A percentile compares a stretch with the other conserved stretches of the same genome.
Evolutionary conservation across 2,797 vertebrate genomes (phyloP).

Genomic region (Gila robusta): DNA sequence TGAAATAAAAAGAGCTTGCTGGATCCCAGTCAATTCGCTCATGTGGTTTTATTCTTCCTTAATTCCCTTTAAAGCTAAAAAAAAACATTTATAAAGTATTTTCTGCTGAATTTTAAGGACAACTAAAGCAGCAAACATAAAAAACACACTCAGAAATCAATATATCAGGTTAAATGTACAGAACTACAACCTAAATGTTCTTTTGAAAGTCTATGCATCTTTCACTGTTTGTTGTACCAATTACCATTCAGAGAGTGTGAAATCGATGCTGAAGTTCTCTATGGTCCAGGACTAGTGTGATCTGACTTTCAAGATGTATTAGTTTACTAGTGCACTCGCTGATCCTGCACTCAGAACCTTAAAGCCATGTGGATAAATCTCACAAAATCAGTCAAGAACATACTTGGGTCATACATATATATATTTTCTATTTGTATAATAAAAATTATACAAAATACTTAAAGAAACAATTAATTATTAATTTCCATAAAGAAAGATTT

Average conservation of each 20-base stretch:
- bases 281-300: neutral
- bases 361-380: neutral
- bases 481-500: too few relatives aligned
- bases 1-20: constrained; percentile 1
- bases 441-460: too few relatives aligned
- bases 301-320: neutral
- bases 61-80: constrained; percentile 49
- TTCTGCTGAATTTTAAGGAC: constrained; percentile 39
- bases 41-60: constrained; percentile 63
- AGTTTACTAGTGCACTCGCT: neutral
- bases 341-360: neutral
- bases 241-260: neutral
- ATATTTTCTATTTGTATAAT: too few relatives aligned
- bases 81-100: constrained; percentile 36
- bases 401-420: neutral
- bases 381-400: neutral
- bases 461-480: too few relatives aligned
- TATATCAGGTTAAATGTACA: neutral
- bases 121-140: constrained; percentile 16
- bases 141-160: constrained; percentile 33
- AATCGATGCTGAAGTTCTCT: neutral
- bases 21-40: constrained; percentile 44
- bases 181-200: neutral
- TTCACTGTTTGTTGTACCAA: neutral
- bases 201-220: neutral